Conservation (phyloP, 2,888 invertebrate species). For the Conus canariensis region DNA sequence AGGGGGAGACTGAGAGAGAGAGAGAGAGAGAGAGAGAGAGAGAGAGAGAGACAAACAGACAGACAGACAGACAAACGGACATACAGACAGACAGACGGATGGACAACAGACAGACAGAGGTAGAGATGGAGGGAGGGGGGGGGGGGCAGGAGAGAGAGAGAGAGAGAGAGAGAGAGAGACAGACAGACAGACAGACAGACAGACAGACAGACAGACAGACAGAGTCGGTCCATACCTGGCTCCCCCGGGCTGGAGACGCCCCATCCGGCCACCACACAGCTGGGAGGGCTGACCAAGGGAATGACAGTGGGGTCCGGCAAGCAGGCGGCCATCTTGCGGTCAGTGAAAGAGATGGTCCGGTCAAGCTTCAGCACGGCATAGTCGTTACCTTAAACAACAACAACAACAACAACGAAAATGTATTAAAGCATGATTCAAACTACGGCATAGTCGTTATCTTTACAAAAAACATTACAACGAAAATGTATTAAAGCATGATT, state of each 20-base stretch:
- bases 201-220: neutral
- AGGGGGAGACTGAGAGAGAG: too few species aligned
- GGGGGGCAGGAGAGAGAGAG: too few species aligned
- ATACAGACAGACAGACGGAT: neutral
- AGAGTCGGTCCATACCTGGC: neutral
- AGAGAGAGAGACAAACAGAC: conserved; percentile 11
- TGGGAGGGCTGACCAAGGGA: conserved; percentile 8
- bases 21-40: neutral
- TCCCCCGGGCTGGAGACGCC: conserved; percentile 15
- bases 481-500: too few species aligned
- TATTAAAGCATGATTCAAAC: neutral
- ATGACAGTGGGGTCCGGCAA: conserved; percentile 43
- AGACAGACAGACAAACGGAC: conserved; percentile 5
- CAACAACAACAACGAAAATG: neutral
- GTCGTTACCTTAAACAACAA: conserved; percentile 41
- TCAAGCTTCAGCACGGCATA: conserved; percentile 46
- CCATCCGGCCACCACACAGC: conserved; percentile 48
- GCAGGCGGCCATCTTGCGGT: conserved; percentile 42
- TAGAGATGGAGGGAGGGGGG: too few species aligned
- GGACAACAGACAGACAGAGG: neutral
- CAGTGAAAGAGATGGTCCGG: conserved; percentile 32
- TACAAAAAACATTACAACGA: neutral
- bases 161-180: too few species aligned
- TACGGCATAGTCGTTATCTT: too few species aligned
- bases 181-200: neutral